Percentiles rank a stretch among this genome's conserved stretches.
These are phyloP conservation scores for Eupithecia subumbrata DNA, from an alignment of 2,888 invertebrate species.

Conservation along the genomic window DNA sequence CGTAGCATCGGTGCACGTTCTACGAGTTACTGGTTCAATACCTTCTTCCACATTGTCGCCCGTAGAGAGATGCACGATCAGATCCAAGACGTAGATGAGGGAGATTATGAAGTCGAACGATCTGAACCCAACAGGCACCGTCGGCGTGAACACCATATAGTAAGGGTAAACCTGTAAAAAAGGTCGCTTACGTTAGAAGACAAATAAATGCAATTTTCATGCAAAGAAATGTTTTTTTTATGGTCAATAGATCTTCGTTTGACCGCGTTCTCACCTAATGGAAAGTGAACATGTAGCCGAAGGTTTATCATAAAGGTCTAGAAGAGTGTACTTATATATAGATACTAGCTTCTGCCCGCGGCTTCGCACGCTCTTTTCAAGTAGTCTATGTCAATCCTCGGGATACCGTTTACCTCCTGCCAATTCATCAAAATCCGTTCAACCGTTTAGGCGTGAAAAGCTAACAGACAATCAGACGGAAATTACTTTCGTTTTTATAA, in stretches of 20 bases:
- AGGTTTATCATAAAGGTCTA: too few relatives aligned
- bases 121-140: constrained; percentile 56
- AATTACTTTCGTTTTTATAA: too few relatives aligned
- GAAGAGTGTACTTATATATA: not conserved
- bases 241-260: too few relatives aligned
- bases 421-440: too few relatives aligned
- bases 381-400: too few relatives aligned
- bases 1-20: not conserved
- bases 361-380: too few relatives aligned
- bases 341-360: too few relatives aligned
- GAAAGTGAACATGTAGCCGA: too few relatives aligned
- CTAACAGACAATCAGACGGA: too few relatives aligned
- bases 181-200: not conserved
- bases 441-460: too few relatives aligned
- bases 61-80: constrained; percentile 67
- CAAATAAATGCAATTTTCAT: not conserved
- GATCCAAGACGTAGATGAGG: constrained; percentile 58
- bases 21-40: not conserved
- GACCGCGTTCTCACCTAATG: too few relatives aligned
- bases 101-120: constrained; percentile 66
- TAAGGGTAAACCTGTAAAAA: constrained; percentile 66
- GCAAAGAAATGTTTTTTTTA: not conserved
- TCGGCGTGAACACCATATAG: constrained; percentile 59
- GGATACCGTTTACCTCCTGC: too few relatives aligned
- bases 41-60: constrained; percentile 72